Conservation (phyloP, 64 coral and sea anemone species). For the Porites australiensis region DNA sequence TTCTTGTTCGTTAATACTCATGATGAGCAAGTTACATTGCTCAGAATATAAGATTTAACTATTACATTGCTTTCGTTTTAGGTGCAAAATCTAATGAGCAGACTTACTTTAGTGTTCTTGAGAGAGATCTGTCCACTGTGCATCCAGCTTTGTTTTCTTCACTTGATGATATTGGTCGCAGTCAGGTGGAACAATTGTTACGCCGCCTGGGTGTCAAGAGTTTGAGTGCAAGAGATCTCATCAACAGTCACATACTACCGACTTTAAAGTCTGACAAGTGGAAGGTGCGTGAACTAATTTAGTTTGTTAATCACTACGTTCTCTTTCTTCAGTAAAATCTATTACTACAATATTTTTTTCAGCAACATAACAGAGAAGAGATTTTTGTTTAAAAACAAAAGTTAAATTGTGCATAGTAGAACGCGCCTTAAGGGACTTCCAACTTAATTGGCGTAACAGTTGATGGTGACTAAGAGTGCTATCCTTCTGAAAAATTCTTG, state of each 20-base stretch:
- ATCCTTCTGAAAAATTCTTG: no score
- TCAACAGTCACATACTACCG: conserved; percentile 88
- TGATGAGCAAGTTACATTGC: no score
- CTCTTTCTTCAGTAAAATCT: background rate
- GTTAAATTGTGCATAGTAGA: no score
- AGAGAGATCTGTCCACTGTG: conserved; percentile 67
- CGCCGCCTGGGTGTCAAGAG: conserved; percentile 78
- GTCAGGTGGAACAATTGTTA: conserved; percentile 82
- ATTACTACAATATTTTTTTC: no score
- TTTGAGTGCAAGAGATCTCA: conserved; percentile 77
- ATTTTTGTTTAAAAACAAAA: no score
- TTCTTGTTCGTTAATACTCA: no score
- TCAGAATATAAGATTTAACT: no score
- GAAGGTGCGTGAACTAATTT: conserved; percentile 56
- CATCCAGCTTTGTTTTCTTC: conserved; percentile 66
- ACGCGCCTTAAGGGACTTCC: no score
- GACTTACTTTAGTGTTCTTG: conserved; percentile 28
- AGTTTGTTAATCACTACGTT: background rate
- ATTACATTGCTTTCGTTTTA: background rate
- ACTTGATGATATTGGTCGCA: conserved; percentile 77
- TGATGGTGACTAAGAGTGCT: no score
- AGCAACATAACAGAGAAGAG: no score
- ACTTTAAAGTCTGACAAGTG: conserved; percentile 78
- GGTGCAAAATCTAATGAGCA: conserved; percentile 27
- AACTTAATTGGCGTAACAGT: no score